Conservation (phyloP, 2,797 vertebrate species). For the Scomberomorus guttatus region DNA sequence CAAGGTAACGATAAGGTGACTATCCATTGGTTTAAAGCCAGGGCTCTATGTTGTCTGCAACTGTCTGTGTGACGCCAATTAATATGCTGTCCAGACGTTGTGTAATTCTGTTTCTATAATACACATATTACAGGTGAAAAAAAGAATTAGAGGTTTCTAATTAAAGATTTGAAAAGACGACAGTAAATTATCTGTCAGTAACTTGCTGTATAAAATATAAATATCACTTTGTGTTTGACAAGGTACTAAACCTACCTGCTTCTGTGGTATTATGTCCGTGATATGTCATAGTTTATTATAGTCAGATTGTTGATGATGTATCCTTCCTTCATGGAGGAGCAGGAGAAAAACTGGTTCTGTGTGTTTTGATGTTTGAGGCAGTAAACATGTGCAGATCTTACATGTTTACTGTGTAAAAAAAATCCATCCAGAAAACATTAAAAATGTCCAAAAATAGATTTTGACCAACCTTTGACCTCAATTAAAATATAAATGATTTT, state of each 20-base stretch:
- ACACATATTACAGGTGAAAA: background rate
- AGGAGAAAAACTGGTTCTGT: background rate
- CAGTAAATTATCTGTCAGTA: background rate
- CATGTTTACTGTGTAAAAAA: background rate
- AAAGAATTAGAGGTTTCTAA: background rate
- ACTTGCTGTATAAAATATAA: background rate
- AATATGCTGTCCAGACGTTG: background rate
- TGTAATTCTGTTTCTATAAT: background rate
- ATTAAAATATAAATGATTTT: no score
- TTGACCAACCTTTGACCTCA: background rate
- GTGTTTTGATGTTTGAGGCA: no score
- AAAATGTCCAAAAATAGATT: background rate
- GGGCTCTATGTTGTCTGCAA: background rate
- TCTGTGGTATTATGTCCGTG: no score
- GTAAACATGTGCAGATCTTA: background rate
- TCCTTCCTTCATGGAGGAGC: background rate
- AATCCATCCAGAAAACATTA: no score
- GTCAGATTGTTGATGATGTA: background rate
- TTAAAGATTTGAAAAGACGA: background rate
- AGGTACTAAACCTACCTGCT: no score
- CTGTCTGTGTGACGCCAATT: background rate
- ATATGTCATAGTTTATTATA: background rate
- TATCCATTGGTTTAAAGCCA: constrained; percentile 13
- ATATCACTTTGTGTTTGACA: no score
- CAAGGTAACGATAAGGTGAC: constrained; percentile 41